Evolutionary conservation across 2,797 vertebrate species (phyloP).

Genomic region (Oryzias dopingdopingensis): DNA sequence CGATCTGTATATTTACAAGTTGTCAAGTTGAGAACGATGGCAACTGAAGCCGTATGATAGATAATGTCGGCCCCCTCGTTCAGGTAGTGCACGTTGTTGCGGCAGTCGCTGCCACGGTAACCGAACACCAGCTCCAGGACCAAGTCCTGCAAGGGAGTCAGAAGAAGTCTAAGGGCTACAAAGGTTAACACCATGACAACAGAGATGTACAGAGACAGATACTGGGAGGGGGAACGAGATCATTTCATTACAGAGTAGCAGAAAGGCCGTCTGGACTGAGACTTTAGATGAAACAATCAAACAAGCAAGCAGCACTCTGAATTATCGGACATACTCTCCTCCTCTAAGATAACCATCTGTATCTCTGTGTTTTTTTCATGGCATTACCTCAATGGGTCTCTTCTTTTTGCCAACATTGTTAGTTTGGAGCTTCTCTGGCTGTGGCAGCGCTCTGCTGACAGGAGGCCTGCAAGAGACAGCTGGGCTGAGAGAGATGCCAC

Average conservation of each 20-base stretch:
- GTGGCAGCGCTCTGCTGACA: slow-evolving; percentile 94
- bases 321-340: slow-evolving; percentile 5
- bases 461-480: slow-evolving; percentile 92
- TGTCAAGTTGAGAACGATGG: slow-evolving; percentile 92
- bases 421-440: slow-evolving; percentile 96
- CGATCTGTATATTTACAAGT: slow-evolving; percentile 81
- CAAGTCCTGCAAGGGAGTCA: slow-evolving; percentile 82
- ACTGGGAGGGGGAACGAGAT: slow-evolving; percentile 18
- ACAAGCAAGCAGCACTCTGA: slow-evolving; percentile 28
- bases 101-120: slow-evolving; percentile 97
- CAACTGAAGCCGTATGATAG: slow-evolving; percentile 95
- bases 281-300: slow-evolving; percentile 27
- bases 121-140: slow-evolving; percentile 96
- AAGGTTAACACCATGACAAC: slow-evolving; percentile 67
- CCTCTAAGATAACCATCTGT: background rate
- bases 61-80: slow-evolving; percentile 97
- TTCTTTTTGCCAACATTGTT: slow-evolving; percentile 99
- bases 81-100: slow-evolving; percentile 98
- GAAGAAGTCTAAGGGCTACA: slow-evolving; percentile 47
- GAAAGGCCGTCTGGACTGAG: slow-evolving; percentile 33
- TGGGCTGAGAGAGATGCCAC: slow-evolving; percentile 69
- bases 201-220: slow-evolving; percentile 28
- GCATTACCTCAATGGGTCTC: slow-evolving; percentile 89
- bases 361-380: background rate
- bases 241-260: slow-evolving; percentile 46